These are phyloP conservation scores for Gnathonemus echidnorhynchus DNA, from an alignment of 2,113 vertebrate species.

Conservation along the genomic window DNA sequence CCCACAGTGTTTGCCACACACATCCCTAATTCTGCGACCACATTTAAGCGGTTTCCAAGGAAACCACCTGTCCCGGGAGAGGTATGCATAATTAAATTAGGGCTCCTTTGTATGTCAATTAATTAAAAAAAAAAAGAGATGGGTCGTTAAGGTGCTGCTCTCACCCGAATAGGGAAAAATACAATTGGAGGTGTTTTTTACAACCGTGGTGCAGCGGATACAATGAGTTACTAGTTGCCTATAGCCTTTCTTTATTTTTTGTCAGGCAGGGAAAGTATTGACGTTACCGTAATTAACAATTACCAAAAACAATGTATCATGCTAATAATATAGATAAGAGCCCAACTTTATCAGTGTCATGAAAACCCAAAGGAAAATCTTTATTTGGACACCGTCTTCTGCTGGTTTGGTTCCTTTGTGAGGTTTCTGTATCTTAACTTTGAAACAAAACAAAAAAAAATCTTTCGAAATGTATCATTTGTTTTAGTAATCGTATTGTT, in stretches of 20 bases:
- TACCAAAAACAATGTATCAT: neutral
- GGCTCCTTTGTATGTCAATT: slow-evolving; percentile 71
- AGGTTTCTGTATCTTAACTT: neutral
- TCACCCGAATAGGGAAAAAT: slow-evolving; percentile 25
- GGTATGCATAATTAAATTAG: slow-evolving; percentile 72
- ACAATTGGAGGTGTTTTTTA: slow-evolving; percentile 34
- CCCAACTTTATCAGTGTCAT: neutral
- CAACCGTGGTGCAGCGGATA: slow-evolving; percentile 7
- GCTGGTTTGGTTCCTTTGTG: neutral
- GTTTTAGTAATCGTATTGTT: neutral
- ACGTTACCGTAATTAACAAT: neutral
- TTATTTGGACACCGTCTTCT: neutral
- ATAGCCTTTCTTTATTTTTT: slow-evolving; percentile 14
- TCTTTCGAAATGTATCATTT: neutral
- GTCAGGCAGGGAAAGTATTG: slow-evolving; percentile 27
- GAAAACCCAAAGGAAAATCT: neutral
- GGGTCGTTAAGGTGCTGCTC: slow-evolving; percentile 40
- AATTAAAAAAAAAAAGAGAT: slow-evolving; percentile 60
- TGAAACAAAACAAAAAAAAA: neutral
- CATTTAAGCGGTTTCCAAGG: slow-evolving; percentile 67
- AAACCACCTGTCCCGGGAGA: slow-evolving; percentile 64
- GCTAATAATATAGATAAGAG: neutral
- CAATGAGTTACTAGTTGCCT: slow-evolving; percentile 28
- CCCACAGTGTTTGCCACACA: slow-evolving; percentile 10
- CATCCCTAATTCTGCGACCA: slow-evolving; percentile 43